phyloP scores from a whole-genome alignment of 2,888 invertebrate genomes.

The Kryphioiulus occultus region DNA sequence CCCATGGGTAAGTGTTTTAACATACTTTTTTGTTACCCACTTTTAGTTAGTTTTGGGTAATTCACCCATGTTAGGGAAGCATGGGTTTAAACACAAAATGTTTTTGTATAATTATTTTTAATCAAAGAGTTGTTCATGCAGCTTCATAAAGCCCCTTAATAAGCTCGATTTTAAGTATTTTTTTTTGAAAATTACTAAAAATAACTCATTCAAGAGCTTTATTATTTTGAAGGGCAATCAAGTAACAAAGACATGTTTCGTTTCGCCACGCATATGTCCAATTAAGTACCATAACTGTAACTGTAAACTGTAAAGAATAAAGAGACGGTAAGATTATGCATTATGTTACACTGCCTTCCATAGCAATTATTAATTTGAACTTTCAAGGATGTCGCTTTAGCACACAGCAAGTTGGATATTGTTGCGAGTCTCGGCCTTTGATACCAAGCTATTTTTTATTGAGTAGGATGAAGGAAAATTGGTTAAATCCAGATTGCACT shows the following conservation, averaged over 20 bases:
- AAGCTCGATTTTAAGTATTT: too few species aligned
- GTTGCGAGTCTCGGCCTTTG: background rate
- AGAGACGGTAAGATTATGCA: background rate
- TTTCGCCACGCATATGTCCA: background rate
- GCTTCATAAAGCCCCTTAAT: too few species aligned
- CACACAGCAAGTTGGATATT: background rate
- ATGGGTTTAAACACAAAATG: too few species aligned
- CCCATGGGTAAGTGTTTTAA: too few species aligned
- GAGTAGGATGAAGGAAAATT: background rate
- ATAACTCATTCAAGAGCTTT: background rate
- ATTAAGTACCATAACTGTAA: background rate
- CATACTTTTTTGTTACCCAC: too few species aligned
- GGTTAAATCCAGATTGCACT: background rate
- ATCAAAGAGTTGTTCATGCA: too few species aligned
- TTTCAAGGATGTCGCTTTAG: slow-evolving; percentile 15
- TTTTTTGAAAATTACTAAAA: background rate
- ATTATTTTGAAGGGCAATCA: background rate
- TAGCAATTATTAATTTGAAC: background rate
- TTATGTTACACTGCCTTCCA: background rate
- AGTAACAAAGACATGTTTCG: background rate
- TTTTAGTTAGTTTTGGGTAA: too few species aligned
- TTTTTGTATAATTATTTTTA: too few species aligned
- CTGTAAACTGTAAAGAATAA: background rate
- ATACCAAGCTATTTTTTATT: background rate
- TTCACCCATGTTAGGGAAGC: too few species aligned